Conservation (phyloP, 2,888 invertebrate species). For the Melanostoma mellinum region DNA sequence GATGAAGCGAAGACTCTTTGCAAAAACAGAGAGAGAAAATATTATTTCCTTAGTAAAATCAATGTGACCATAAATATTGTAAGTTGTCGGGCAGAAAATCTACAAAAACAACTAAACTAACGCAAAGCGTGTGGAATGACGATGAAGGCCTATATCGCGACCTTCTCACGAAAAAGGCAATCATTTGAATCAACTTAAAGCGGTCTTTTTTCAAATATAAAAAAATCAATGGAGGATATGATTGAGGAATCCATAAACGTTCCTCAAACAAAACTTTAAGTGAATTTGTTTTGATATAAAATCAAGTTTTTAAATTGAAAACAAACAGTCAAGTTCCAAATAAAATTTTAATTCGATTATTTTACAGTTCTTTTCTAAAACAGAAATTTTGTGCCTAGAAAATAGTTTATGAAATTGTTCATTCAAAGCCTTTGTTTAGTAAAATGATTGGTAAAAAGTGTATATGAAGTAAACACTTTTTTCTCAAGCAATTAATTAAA, state of each 20-base stretch:
- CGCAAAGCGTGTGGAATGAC: neutral
- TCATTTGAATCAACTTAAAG: conserved; percentile 15
- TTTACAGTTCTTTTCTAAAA: no score
- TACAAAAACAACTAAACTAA: conserved; percentile 9
- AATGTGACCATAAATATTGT: conserved; percentile 45
- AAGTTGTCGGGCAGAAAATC: conserved; percentile 40
- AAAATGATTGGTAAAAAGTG: no score
- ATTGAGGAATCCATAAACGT: neutral
- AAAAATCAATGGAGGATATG: conserved; percentile 25
- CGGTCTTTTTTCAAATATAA: neutral
- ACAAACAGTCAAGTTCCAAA: no score
- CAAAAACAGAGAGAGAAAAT: conserved; percentile 2
- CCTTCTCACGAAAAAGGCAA: conserved; percentile 35
- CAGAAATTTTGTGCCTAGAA: no score
- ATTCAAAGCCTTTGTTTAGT: no score
- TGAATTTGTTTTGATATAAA: no score
- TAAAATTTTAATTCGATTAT: no score
- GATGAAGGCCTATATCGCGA: conserved; percentile 50
- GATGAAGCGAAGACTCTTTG: conserved; percentile 8
- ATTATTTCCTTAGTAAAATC: conserved; percentile 35
- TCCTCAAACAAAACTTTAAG: no score
- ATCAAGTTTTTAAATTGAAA: no score
- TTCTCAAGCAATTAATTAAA: no score
- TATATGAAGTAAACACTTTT: no score
- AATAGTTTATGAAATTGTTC: no score